Evolutionary conservation across 2,113 vertebrate genomes (phyloP), one percentile per base, ranked within the genome.

Genomic region (Piprites chloris): DNA sequence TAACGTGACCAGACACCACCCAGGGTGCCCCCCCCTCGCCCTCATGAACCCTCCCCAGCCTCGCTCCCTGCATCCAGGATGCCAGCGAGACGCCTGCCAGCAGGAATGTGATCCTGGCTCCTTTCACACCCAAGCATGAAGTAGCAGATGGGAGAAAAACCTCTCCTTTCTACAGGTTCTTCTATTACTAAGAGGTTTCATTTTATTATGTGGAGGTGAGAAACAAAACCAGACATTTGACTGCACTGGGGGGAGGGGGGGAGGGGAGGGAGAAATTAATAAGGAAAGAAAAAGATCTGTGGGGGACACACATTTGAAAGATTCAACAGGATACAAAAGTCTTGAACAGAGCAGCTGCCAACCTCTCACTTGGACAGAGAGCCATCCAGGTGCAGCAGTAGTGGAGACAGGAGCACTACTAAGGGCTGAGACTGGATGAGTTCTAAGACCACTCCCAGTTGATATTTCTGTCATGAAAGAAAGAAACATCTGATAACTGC

Each of bases 211-310:
- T 80, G 79, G 27, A 92, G 79, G 79, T 78, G 85, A 95, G 92
- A 96, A 96, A 74, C 75, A 95, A 95, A 96, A 95, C 92, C 61
- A 27, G 37, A 88, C 83, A 75, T 72, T 74, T 94, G 87, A 94
- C 91, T 86, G 61, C 84, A 84, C 8, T 52, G 56, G 2, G 10
- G 1, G 4, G 26, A 9, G 27, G n/a, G n/a, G n/a, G n/a, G n/a
- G n/a, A n/a, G 56, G 2, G 10, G 1, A 3, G 26, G 9, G 27
- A n/a, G 32, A 14, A 26, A 44, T 49, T 4, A 35, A 27, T 8
- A 66, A 68, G 14, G 11, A 39, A 53, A 55, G 23, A 61, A 80
- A 69, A 73, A 63, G 21, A 76, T 95, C 77, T 55, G 65, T 37
- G 73, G 62, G 53, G 14, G 42, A 80, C 18, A 56, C 52, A 73